Evolutionary conservation across 2,888 invertebrate species (phyloP).

Genomic region (Ophioninae sp.): DNA sequence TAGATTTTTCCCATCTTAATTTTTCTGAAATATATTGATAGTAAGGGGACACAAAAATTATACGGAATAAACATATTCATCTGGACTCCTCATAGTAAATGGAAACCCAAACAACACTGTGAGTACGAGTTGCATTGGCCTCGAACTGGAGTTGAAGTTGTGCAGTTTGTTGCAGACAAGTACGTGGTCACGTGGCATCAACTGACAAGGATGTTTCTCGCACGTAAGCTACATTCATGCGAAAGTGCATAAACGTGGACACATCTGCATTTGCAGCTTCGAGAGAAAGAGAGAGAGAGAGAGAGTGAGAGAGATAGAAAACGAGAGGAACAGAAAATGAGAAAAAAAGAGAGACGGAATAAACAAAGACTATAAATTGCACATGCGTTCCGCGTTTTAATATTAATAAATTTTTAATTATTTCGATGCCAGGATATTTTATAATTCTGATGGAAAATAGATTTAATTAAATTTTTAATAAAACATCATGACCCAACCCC

Average conservation of each 20-base stretch:
- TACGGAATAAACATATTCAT: background rate
- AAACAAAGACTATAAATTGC: conserved; percentile 24
- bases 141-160: conserved; percentile 7
- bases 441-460: background rate
- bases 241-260: background rate
- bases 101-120: conserved; percentile 36
- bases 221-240: conserved; percentile 20
- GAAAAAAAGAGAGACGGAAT: background rate
- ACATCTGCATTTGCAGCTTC: too few relatives aligned
- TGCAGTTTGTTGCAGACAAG: conserved; percentile 20
- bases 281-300: background rate
- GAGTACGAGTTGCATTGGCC: conserved; percentile 27
- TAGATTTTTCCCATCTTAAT: too few relatives aligned
- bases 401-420: conserved; percentile 39
- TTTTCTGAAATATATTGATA: too few relatives aligned
- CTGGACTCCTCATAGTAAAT: background rate
- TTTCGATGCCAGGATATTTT: conserved; percentile 18
- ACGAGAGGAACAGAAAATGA: too few relatives aligned
- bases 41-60: too few relatives aligned
- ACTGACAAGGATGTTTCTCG: conserved; percentile 38
- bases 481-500: too few relatives aligned
- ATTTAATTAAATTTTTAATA: background rate
- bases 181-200: conserved; percentile 28
- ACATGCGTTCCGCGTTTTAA: background rate
- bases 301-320: too few relatives aligned